phyloP scores from a whole-genome alignment of 1,140 invertebrate species.

The Leptinotarsa lineolata region DNA sequence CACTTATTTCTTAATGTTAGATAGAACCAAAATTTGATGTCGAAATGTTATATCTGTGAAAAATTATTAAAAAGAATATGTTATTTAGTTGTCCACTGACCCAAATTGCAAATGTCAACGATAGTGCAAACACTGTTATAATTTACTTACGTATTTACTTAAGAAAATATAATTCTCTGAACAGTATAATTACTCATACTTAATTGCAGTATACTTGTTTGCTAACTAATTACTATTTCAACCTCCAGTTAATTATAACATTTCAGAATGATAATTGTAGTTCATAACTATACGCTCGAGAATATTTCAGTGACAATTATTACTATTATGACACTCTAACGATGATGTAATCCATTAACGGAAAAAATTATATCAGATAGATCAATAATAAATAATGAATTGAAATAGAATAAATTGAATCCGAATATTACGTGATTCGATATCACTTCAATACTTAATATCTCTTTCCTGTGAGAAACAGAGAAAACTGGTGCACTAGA shows the following conservation, averaged over 20 bases:
- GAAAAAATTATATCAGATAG: too few relatives aligned
- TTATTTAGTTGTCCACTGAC: not conserved
- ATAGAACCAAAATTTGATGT: too few relatives aligned
- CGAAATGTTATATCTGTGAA: too few relatives aligned
- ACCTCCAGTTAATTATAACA: not conserved
- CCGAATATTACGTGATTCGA: too few relatives aligned
- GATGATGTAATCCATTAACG: too few relatives aligned
- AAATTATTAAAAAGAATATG: not conserved
- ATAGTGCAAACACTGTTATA: not conserved
- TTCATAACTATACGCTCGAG: not conserved
- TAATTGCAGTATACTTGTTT: not conserved
- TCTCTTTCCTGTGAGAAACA: too few relatives aligned
- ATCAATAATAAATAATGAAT: too few relatives aligned
- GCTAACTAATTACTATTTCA: not conserved
- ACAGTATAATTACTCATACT: not conserved
- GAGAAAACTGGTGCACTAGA: too few relatives aligned
- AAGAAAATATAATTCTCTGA: not conserved
- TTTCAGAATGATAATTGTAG: not conserved
- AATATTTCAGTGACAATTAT: not conserved
- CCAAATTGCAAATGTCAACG: slow-evolving; percentile 5
- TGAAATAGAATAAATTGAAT: too few relatives aligned
- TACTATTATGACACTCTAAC: too few relatives aligned
- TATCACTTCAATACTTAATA: too few relatives aligned
- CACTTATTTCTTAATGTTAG: too few relatives aligned
- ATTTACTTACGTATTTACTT: not conserved